Base-by-base conservation (phyloP, 2,888 invertebrate species). In the Mamestra brassicae region DNA sequence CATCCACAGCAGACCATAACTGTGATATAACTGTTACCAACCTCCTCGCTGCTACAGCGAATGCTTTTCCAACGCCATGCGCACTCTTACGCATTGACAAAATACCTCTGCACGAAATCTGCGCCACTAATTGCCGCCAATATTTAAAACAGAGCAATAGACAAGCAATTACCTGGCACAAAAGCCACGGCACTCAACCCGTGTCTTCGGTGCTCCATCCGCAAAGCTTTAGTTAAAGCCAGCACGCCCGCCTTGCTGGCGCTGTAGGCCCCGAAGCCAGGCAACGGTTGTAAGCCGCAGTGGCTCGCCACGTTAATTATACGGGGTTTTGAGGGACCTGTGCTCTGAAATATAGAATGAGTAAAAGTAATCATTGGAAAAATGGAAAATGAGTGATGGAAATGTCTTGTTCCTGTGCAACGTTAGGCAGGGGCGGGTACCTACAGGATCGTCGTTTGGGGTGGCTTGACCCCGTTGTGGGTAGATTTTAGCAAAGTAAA, bases 241-340 rank as follows among this genome's bases (percentile, higher is more conserved):
- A 97, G 93, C 5, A 99, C 90, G 0, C 97, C 99, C 1, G 98
- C 97, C 94, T 99, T 99, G 17, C 98, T 98, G 1, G 98, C 98
- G 34, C 98, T 97, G 93, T 99, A 99, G 1, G 98, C 97, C 0
- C 97, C 96, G 75, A 98, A 95, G 0, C 98, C 97, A 0, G 99
- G 98, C 67, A 98, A 93, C 15, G 96, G 97, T 92, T 96, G 97
- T 89, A 95, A 93, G 0, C 98, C 98, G 91, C 99, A 99, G 90
- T 99, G 98, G 89, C 99, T 99, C 5, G 97, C 97, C n/a, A 99
- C 95, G 87, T 98, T 98, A 77, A 99, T 97, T 73, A 99, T 95
- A 81, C 99, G 97, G 55, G 98, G 97, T 80, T 91, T 92, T 57
- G 87, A 77, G 62, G 79, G 65, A 74, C 83, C 85, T 85, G 72